Evolutionary conservation across 1,140 invertebrate species (phyloP), one percentile per base, ranked within the genome.

Genomic region (Zaprionus inermis): DNA sequence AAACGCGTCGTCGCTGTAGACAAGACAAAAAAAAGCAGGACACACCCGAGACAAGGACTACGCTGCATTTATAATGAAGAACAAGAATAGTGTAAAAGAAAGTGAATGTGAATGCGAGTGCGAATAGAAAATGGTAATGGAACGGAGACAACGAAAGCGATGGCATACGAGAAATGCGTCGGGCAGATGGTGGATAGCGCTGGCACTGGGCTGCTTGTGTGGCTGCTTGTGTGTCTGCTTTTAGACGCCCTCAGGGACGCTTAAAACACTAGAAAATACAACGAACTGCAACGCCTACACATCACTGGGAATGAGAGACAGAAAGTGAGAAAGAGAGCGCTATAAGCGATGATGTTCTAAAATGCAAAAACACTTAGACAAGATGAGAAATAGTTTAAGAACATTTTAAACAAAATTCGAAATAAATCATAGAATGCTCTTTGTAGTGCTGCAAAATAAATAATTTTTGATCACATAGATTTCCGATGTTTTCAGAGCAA

Each of bases 41-140:
- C 4, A 51, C 38, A 36, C 10, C 18, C 22, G 22, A 20, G 52
- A 36, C 54, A 56, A 56, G 52, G 16, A 65, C 59, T 57, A 54
- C 57, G 22, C 38, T 69, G 79, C 79, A 70, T 69, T 88, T 58
- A 72, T 83, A 86, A 88, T 88, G 76, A 76, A 88, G 60, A 67
- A 28, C 24, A 28, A 28, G 73, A 60, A 69, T 57, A 28, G 59
- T 51, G 72, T 32, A 51, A 58, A 49, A 49, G 38, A 44, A 44
- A 44, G 38, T 44, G 38, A 44, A 41, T 41, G 38, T 11, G 52
- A 38, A 36, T 16, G 52, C 30, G 36, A 14, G n/a, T 41, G 38
- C 3, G 36, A 38, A 6, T 38, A 14, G 34, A 69, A 69, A 60
- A 61, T 56, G 34, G 32, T 32, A 32, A 52, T 64, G 63, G 60